These are phyloP conservation scores for Pentamera pediparva DNA, from an alignment of 53 echinoderm and acorn worm species.

Conservation along the genomic window DNA sequence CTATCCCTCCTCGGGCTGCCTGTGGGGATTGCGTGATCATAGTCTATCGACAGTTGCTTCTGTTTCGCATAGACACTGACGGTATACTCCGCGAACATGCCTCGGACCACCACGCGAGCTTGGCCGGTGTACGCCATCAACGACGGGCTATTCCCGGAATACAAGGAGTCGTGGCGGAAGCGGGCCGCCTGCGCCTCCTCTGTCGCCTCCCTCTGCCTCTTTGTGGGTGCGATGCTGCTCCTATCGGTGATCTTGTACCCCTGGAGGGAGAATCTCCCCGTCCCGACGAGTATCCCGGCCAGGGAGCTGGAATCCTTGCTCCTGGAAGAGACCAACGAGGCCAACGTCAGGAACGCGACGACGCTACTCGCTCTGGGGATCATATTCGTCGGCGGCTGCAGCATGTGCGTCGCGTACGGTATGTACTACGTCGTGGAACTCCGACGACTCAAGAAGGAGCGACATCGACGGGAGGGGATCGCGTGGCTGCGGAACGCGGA, in stretches of 20 bases:
- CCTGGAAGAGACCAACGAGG: background rate
- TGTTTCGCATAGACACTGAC: no score
- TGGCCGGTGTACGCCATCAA: constrained; percentile 3
- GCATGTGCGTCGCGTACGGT: constrained; percentile 11
- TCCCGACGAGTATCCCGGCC: background rate
- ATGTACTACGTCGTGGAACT: background rate
- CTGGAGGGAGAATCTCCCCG: background rate
- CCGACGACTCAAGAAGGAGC: background rate
- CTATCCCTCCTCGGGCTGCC: no score
- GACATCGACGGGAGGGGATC: constrained; percentile 3
- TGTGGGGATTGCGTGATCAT: no score
- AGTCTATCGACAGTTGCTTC: no score
- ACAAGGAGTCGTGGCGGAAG: background rate
- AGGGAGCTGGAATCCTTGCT: background rate
- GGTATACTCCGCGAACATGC: no score
- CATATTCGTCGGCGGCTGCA: background rate
- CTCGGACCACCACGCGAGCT: background rate
- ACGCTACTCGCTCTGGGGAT: background rate
- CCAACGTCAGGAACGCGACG: background rate
- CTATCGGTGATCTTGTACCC: background rate
- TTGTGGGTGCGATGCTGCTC: background rate
- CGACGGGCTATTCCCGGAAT: constrained; percentile 8
- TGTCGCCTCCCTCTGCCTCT: background rate
- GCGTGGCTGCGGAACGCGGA: background rate
- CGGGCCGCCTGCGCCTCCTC: background rate